A percentile compares a stretch with the other conserved stretches of the same genome.
Conservation (phyloP, 92 coral and sea anemone genomes). For the Porites cylindrica region DNA sequence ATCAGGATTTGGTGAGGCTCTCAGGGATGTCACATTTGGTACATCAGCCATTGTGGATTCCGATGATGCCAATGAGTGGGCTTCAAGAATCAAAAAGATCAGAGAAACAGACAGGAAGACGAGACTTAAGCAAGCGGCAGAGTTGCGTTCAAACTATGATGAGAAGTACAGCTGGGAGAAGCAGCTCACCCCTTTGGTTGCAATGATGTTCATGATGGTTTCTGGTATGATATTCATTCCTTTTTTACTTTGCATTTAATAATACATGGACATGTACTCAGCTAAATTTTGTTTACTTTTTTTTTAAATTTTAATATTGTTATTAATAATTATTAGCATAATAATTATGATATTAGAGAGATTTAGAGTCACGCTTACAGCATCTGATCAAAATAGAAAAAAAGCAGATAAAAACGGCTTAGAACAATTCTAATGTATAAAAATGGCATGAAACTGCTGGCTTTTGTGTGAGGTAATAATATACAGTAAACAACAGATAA, state of each 20-base stretch:
- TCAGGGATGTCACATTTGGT: neutral
- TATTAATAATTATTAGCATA: too few relatives aligned
- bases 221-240: neutral
- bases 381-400: too few relatives aligned
- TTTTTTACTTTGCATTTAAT: neutral
- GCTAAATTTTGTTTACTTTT: too few relatives aligned
- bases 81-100: neutral
- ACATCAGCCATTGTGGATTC: neutral
- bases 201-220: neutral
- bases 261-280: too few relatives aligned
- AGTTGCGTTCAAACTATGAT: neutral
- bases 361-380: too few relatives aligned
- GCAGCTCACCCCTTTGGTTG: neutral
- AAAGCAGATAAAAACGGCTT: too few relatives aligned
- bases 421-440: too few relatives aligned
- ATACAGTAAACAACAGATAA: too few relatives aligned
- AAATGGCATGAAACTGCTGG: too few relatives aligned
- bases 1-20: conserved; percentile 20
- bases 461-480: too few relatives aligned
- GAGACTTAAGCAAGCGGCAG: neutral
- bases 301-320: too few relatives aligned
- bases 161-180: conserved; percentile 24
- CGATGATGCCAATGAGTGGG: neutral
- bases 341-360: too few relatives aligned
- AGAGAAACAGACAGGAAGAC: neutral